phyloP scores from a whole-genome alignment of 2,113 vertebrate genomes.

The Empidonax traillii region DNA sequence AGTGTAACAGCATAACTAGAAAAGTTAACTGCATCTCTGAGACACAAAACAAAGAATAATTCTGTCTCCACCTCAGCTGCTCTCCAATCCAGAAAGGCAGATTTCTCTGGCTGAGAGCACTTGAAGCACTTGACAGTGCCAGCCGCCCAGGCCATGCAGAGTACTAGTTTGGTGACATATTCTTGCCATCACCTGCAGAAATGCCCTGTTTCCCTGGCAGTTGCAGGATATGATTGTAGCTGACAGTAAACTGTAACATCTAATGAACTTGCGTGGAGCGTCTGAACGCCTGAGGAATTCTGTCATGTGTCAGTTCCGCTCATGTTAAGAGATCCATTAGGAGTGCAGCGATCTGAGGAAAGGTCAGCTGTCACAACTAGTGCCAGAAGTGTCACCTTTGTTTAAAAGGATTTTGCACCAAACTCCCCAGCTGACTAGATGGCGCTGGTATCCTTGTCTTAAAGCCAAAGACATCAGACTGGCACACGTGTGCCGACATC shows the following conservation, averaged over 20 bases:
- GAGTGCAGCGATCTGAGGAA: slow-evolving; percentile 59
- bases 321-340: slow-evolving; percentile 67
- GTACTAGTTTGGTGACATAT: slow-evolving; percentile 40
- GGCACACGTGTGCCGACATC: not conserved
- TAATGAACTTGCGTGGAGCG: slow-evolving; percentile 49
- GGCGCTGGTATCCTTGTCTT: not conserved
- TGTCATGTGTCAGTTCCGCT: slow-evolving; percentile 69
- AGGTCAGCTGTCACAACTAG: slow-evolving; percentile 69
- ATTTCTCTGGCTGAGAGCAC: not conserved
- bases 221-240: slow-evolving; percentile 36
- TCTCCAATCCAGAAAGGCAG: not conserved
- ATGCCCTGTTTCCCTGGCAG: slow-evolving; percentile 23
- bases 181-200: slow-evolving; percentile 64
- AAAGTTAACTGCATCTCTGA: not conserved
- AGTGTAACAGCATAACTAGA: not conserved
- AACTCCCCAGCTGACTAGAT: slow-evolving; percentile 52
- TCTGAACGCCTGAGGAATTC: slow-evolving; percentile 55
- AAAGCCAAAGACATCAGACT: not conserved
- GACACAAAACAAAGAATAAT: not conserved
- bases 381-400: slow-evolving; percentile 60
- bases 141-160: not conserved
- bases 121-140: slow-evolving; percentile 16
- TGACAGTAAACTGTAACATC: slow-evolving; percentile 62
- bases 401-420: slow-evolving; percentile 58
- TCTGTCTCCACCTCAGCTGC: not conserved